Conservation (phyloP, 2,113 vertebrate genomes). For the Ploceus nigricollis region DNA sequence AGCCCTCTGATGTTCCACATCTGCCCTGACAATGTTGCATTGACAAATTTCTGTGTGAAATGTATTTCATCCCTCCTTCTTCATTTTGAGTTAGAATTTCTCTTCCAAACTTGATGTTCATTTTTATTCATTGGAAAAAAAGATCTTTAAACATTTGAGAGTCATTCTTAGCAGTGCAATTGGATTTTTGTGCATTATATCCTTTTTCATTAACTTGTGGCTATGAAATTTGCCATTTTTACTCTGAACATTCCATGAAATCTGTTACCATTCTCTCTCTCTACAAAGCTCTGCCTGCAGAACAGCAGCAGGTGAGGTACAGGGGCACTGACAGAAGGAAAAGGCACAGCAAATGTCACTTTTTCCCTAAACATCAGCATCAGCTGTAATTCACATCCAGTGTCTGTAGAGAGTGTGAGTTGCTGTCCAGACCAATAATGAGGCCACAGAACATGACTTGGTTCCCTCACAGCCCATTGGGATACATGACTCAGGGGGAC, state of each 20-base stretch:
- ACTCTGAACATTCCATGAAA: constrained; percentile 20
- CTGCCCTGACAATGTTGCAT: not conserved
- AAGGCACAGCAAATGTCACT: not conserved
- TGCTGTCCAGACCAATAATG: not conserved
- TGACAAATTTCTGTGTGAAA: constrained; percentile 15
- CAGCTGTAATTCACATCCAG: not conserved
- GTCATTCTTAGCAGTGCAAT: constrained; percentile 14
- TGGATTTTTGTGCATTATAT: constrained; percentile 41
- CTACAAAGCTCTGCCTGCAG: not conserved
- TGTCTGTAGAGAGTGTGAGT: not conserved
- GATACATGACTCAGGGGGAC: not conserved
- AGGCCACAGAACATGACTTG: rapidly evolving
- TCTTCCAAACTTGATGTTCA: not conserved
- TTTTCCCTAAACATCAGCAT: not conserved
- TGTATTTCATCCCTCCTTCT: constrained; percentile 39
- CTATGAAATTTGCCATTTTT: constrained; percentile 56
- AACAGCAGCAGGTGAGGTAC: constrained; percentile 1
- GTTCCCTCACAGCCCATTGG: not conserved
- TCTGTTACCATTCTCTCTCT: not conserved
- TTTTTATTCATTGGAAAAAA: constrained; percentile 45
- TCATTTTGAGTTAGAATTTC: constrained; percentile 46
- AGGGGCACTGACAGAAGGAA: not conserved
- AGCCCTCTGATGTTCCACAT: not conserved
- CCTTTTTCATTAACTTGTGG: constrained; percentile 32
- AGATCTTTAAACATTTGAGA: constrained; percentile 31